A percentile compares a stretch with the other conserved stretches of the same genome.
Evolutionary conservation across 2,113 vertebrate genomes (phyloP).

Genomic region (Cyanoramphus novaezelandiae): DNA sequence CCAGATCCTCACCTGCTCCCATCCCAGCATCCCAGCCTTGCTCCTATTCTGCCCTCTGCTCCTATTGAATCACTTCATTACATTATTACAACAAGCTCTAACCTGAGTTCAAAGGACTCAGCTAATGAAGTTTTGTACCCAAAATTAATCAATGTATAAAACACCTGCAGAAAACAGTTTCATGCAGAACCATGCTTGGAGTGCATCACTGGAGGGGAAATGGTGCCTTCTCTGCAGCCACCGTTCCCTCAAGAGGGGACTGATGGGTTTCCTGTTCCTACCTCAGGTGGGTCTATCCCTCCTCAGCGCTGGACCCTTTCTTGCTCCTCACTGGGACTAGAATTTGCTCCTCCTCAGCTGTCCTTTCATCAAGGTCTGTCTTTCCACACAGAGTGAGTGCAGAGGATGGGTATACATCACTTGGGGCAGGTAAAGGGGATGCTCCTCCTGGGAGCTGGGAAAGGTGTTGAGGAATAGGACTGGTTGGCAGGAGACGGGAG

Average conservation of each 20-base stretch:
- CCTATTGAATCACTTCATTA: not conserved
- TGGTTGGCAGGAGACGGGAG: not conserved
- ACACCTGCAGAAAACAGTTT: not conserved
- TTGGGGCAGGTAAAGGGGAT: not conserved
- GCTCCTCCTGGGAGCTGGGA: not conserved
- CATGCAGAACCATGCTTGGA: fast-evolving
- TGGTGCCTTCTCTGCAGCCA: not conserved
- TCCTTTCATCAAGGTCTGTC: fast-evolving
- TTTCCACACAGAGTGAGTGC: not conserved
- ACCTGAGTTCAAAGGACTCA: not conserved
- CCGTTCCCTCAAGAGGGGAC: not conserved
- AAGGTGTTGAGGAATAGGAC: not conserved
- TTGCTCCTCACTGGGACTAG: not conserved
- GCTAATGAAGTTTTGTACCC: not conserved
- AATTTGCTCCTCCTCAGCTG: not conserved
- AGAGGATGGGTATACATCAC: not conserved
- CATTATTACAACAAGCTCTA: not conserved
- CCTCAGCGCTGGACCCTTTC: fast-evolving
- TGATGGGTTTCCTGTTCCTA: not conserved
- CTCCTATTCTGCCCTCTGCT: not conserved
- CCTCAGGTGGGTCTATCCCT: not conserved
- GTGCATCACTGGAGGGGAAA: not conserved
- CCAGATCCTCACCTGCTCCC: not conserved
- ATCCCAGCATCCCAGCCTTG: not conserved
- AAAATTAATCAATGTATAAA: not conserved